Base-by-base conservation (phyloP, 2,888 invertebrate species). In the Cremastobaeus sp. region DNA sequence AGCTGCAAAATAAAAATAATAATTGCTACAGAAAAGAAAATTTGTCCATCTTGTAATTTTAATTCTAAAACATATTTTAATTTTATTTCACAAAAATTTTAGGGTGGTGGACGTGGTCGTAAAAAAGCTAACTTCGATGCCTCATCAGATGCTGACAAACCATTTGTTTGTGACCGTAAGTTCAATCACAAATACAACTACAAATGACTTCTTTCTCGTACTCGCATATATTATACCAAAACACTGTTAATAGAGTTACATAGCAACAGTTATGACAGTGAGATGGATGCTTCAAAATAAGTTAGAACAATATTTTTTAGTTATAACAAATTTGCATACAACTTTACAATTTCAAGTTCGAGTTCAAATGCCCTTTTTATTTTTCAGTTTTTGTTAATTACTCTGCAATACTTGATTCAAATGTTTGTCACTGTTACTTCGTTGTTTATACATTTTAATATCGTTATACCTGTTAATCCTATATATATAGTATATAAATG, bases 121-220 rank as follows among this genome's bases (percentile, higher is more conserved):
- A 90, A 90, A 82, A 90, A 90, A 82, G 87, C 88, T 64, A 88
- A 88, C 64, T 92, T 92, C 86, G 92, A 92, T 85, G 91, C 91
- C 20, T 91, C 92, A 6, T 92, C 92, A 41, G 96, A 96, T 88
- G 91, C 92, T 45, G 96, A 96, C 87, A 96, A 96, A 88, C 96
- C 96, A 30, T 96, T 93, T 90, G 93, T 93, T 86, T 96, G 96
- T 90, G 96, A 95, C 92, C 93, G 95, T 96, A 93, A 94, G 94
- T 94, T 90, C 82, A 87, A 87, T 81, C 86, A 87, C 79, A 86
- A 86, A 86, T 86, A 86, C 82, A 85, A 87, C 82, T 86, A 86
- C 83, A 88, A 87, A 87, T 86, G 84, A 87, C 82, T 80, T 84
- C 79, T 83, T 83, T 79, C 80, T 82, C 79, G 84, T 82, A 82